Percentiles rank a stretch among this genome's conserved stretches.
phyloP scores from a whole-genome alignment of 2,888 invertebrate genomes.

The Eurytoma adleriae region DNA sequence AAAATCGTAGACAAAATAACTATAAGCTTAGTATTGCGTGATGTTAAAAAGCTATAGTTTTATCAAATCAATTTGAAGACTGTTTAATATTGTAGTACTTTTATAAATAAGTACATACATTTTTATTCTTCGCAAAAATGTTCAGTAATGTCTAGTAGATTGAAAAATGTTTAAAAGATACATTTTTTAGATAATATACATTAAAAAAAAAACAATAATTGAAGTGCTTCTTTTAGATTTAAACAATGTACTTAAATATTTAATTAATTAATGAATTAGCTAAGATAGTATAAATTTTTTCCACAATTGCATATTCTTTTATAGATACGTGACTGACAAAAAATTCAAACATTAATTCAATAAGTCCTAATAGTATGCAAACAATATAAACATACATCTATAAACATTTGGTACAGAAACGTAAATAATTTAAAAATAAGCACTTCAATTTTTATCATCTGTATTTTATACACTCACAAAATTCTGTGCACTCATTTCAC shows the following conservation, averaged over 20 bases:
- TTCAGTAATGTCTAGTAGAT: conserved; percentile 26
- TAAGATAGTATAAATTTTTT: background rate
- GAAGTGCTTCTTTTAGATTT: conserved; percentile 16
- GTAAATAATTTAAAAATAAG: conserved; percentile 29
- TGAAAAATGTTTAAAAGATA: conserved; percentile 34
- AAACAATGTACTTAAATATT: background rate
- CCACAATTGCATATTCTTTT: background rate
- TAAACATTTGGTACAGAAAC: no score
- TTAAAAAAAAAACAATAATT: conserved; percentile 25
- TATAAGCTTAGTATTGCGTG: conserved; percentile 29
- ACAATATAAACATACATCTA: no score
- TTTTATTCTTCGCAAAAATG: conserved; percentile 21
- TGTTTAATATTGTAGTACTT: conserved; percentile 8
- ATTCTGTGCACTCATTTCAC: conserved; percentile 22
- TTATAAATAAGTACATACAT: background rate
- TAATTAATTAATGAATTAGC: background rate
- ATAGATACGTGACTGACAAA: background rate
- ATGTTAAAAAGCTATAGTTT: conserved; percentile 34
- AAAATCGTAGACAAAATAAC: conserved; percentile 39
- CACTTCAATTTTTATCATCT: conserved; percentile 32
- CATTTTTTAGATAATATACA: conserved; percentile 15
- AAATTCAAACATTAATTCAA: no score
- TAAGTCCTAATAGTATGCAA: no score
- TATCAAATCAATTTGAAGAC: conserved; percentile 37
- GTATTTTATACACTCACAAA: conserved; percentile 21